phyloP scores from a whole-genome alignment of 2,888 invertebrate genomes.

The Agriopis aurantiaria region DNA sequence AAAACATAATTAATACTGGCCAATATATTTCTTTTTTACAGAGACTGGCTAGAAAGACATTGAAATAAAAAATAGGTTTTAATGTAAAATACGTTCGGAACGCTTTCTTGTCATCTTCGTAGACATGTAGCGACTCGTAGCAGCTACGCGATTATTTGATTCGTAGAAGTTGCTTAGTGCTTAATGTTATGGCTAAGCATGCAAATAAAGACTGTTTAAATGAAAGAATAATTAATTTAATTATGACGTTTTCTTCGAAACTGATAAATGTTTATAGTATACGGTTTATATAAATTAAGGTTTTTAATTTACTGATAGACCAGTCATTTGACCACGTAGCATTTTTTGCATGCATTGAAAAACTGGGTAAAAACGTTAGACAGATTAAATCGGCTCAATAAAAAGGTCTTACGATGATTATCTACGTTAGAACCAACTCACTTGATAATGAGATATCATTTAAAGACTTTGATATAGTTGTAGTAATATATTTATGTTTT shows the following conservation, averaged over 20 bases:
- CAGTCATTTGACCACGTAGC: too few relatives aligned
- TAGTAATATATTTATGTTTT: too few relatives aligned
- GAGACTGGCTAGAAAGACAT: background rate
- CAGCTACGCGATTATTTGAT: conserved; percentile 32
- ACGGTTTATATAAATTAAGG: background rate
- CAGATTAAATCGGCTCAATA: background rate
- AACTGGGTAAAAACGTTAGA: background rate
- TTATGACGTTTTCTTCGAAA: background rate
- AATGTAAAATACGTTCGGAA: background rate
- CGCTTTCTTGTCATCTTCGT: conserved; percentile 39
- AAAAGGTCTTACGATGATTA: background rate
- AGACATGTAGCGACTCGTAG: conserved; percentile 34
- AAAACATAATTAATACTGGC: background rate
- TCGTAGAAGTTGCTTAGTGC: conserved; percentile 16
- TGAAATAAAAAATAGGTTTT: too few relatives aligned
- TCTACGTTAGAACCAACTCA: too few relatives aligned
- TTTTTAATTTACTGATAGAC: background rate
- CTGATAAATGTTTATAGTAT: background rate
- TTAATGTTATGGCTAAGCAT: conserved; percentile 7
- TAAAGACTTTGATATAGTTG: too few relatives aligned
- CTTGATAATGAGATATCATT: too few relatives aligned
- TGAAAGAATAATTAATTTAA: background rate
- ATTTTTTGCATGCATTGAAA: too few relatives aligned
- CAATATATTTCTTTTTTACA: background rate
- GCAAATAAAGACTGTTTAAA: background rate